Base-by-base conservation (phyloP, 2,113 vertebrate genomes). In the Sphaerodactylus townsendi region DNA sequence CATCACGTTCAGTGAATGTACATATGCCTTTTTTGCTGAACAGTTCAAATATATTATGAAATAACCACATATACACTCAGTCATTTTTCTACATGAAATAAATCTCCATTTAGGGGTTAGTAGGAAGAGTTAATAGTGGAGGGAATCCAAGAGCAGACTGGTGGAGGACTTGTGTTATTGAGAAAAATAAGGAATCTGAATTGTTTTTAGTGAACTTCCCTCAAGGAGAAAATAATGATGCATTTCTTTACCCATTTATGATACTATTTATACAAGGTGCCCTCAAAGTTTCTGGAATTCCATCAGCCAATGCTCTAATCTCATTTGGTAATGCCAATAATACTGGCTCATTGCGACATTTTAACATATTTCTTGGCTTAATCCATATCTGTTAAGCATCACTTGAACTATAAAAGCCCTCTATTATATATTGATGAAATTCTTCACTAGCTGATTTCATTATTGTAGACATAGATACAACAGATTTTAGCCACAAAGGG, bases 401-500 rank as follows among this genome's bases (percentile, higher is more conserved):
- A 53, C 28, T 71, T 90, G 71, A 83, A 86, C 74, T 84, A 86
- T 59, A 76, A 90, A 17, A 53, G 2, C 2, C 89, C 89, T 73
- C 79, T 89, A 66, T 74, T 84, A 83, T 81, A 88, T 88, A 86
- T 44, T 90, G 77, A 92, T 88, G 82, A 92, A 94, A 94, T 44
- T 93, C 77, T 66, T 93, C 89, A 92, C 93, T 94, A 94, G 84
- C 83, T 87, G 91, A 82, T 91, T 95, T 94, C 92, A 88, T 92
- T 94, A 79, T 94, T 93, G 90, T 13, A 56, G 82, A 79, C 19
- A 77, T 89, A 64, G 88, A 83, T 44, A 87, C 71, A 91, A 85
- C 85, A 90, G 79, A 93, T 94, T 94, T 86, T 70, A 93, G 73
- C 89, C 13, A 75, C 91, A 93, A 92, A 87, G 83, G 84, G 92